Percentiles rank a stretch among this genome's conserved stretches.
Conservation (phyloP, 2,888 invertebrate species). For the Athrips mouffetella region DNA sequence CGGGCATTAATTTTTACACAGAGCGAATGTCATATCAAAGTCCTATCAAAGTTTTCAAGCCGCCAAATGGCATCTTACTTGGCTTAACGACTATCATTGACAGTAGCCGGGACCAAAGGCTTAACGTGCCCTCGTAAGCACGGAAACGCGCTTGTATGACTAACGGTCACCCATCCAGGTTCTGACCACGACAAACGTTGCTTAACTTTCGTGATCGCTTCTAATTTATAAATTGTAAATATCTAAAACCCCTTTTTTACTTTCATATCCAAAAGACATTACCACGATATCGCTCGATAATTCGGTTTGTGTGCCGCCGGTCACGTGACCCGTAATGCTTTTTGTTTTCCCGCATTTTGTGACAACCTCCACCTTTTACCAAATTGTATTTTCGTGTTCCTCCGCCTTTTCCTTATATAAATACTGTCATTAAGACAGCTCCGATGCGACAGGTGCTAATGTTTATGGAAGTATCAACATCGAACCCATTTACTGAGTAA, state of each 20-base stretch:
- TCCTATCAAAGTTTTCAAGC: no score
- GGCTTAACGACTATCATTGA: no score
- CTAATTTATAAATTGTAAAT: not conserved
- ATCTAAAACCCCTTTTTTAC: not conserved
- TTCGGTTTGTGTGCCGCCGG: conserved; percentile 7
- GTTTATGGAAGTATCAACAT: conserved; percentile 55
- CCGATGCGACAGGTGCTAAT: conserved; percentile 71
- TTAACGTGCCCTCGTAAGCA: no score
- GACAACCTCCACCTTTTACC: conserved; percentile 74
- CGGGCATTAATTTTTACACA: no score
- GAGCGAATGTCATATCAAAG: no score
- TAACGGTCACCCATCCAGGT: no score
- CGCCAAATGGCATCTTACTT: no score
- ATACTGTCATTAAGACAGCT: conserved; percentile 76
- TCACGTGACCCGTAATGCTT: conserved; percentile 40
- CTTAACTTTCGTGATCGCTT: no score
- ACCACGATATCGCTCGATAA: conserved; percentile 13
- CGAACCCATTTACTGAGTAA: conserved; percentile 54
- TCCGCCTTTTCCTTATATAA: conserved; percentile 76
- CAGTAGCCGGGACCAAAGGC: no score
- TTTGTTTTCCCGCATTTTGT: conserved; percentile 72
- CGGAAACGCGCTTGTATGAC: no score
- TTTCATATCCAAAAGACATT: not conserved
- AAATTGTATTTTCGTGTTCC: conserved; percentile 78
- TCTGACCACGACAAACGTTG: no score